Percentiles rank a stretch among this genome's conserved stretches.
Evolutionary conservation across 2,888 invertebrate species (phyloP).

Genomic region (Desoria tigrina): DNA sequence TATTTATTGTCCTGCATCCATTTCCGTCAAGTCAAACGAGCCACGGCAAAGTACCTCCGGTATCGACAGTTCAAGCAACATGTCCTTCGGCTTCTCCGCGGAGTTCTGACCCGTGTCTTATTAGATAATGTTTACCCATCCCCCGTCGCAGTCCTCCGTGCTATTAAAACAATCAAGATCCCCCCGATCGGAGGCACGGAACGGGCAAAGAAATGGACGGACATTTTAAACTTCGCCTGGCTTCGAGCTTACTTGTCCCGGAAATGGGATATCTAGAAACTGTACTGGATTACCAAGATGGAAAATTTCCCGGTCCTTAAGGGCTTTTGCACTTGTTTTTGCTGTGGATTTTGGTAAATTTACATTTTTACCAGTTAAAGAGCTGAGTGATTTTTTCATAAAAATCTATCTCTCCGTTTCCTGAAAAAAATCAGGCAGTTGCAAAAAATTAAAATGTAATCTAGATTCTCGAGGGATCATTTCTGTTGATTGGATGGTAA

Average conservation of each 20-base stretch:
- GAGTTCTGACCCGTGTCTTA: conserved; percentile 16
- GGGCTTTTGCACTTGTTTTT: conserved; percentile 18
- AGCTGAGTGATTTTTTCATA: no score
- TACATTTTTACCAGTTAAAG: no score
- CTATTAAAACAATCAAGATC: conserved; percentile 26
- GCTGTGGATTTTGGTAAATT: conserved; percentile 30
- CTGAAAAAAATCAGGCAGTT: no score
- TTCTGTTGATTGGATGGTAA: no score
- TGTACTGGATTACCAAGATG: conserved; percentile 17
- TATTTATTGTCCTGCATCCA: conserved; percentile 37
- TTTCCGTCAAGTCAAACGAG: conserved; percentile 21
- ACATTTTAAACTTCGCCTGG: conserved; percentile 21
- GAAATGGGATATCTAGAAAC: conserved; percentile 15
- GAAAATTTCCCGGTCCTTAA: not conserved
- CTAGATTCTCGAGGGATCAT: no score
- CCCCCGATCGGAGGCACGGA: conserved; percentile 32
- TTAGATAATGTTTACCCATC: conserved; percentile 28
- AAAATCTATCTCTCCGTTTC: no score
- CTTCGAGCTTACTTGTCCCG: conserved; percentile 17
- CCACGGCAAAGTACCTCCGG: conserved; percentile 26
- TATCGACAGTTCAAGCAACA: conserved; percentile 34
- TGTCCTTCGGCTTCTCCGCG: conserved; percentile 18
- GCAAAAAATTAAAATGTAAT: no score
- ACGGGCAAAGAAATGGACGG: conserved; percentile 24
- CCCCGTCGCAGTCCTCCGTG: conserved; percentile 26